phyloP scores from a whole-genome alignment of 2,888 invertebrate genomes.

The Caenorhabditis sp. region DNA sequence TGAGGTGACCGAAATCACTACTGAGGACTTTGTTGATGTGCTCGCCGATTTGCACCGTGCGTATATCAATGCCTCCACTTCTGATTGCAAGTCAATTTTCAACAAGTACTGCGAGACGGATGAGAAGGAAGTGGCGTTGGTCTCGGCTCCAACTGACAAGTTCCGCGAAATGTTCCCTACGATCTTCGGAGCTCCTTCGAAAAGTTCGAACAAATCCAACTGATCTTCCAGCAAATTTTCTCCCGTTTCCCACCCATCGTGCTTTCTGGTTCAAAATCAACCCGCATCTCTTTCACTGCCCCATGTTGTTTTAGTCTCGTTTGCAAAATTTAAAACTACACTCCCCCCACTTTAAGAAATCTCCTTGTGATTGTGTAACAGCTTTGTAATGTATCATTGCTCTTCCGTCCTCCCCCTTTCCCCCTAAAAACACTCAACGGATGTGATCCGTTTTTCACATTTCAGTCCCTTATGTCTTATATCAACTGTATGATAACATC shows the following conservation, averaged over 20 bases:
- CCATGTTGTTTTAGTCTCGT: constrained; percentile 7
- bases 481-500: constrained; percentile 4
- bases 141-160: constrained; percentile 37
- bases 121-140: constrained; percentile 18
- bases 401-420: neutral
- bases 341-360: no score
- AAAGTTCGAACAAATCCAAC: neutral
- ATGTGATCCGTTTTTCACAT: constrained; percentile 15
- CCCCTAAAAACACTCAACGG: neutral
- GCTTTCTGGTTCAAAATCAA: neutral
- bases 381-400: constrained; percentile 26
- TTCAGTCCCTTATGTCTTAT: neutral
- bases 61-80: constrained; percentile 8
- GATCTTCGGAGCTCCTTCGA: constrained; percentile 7
- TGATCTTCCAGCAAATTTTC: neutral
- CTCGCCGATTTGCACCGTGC: constrained; percentile 25
- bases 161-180: constrained; percentile 30
- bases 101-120: constrained; percentile 34
- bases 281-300: constrained; percentile 19
- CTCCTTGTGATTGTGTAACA: constrained; percentile 45
- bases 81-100: constrained; percentile 39
- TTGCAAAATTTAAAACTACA: constrained; percentile 10
- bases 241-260: neutral
- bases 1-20: constrained; percentile 42
- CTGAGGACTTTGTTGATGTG: constrained; percentile 16